phyloP scores from a whole-genome alignment of 2,797 vertebrate genomes.

The Otolemur crassicaudatus region DNA sequence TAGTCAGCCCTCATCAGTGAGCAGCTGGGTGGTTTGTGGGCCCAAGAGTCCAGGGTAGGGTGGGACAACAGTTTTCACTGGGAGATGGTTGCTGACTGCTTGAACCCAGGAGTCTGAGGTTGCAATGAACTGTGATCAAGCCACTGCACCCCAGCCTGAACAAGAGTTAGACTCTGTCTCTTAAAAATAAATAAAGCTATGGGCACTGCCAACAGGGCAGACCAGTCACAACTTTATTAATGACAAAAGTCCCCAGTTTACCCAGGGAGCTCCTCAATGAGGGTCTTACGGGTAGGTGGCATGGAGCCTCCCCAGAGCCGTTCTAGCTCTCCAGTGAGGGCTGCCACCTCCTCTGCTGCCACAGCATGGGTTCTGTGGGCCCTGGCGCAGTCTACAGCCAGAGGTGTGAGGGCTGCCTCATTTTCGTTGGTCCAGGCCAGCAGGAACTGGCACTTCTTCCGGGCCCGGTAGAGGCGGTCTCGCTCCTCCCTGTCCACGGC shows the following conservation, averaged over 20 bases:
- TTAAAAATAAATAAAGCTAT: neutral
- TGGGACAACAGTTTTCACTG: neutral
- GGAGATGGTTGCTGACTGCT: neutral
- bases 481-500: conserved; percentile 82
- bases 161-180: neutral
- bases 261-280: conserved; percentile 91
- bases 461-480: conserved; percentile 85
- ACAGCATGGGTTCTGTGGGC: conserved; percentile 85
- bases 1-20: neutral
- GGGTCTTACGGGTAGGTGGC: conserved; percentile 79
- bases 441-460: conserved; percentile 93
- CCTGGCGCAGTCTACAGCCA: conserved; percentile 88
- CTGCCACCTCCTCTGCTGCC: conserved; percentile 84
- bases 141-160: neutral
- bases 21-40: neutral
- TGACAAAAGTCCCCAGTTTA: neutral
- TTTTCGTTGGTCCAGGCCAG: conserved; percentile 92
- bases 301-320: conserved; percentile 86
- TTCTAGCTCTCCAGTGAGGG: conserved; percentile 87
- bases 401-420: conserved; percentile 58
- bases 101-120: neutral
- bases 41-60: neutral
- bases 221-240: conserved; percentile 72
- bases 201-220: neutral
- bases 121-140: neutral